A percentile compares a stretch with the other conserved stretches of the same genome.
These are phyloP conservation scores for Gari tellinella DNA, from an alignment of 2,888 invertebrate genomes.

Conservation along the genomic window DNA sequence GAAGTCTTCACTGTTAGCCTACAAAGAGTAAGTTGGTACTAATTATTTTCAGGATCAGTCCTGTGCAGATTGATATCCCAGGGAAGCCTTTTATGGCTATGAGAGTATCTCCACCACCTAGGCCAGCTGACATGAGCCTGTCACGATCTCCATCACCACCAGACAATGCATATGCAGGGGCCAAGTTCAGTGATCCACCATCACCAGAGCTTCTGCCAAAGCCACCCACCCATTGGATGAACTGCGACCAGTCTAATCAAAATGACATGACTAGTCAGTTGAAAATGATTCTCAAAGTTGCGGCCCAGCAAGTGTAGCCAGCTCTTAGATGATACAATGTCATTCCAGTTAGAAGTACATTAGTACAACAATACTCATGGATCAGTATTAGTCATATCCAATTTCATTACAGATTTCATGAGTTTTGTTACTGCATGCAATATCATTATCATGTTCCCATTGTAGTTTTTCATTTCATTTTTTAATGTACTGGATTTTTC, in stretches of 20 bases:
- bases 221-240: conserved; percentile 92
- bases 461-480: conserved; percentile 36
- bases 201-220: conserved; percentile 91
- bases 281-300: conserved; percentile 82
- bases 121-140: conserved; percentile 26
- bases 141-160: conserved; percentile 58
- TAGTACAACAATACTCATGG: conserved; percentile 61
- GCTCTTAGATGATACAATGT: conserved; percentile 11
- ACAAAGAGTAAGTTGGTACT: no score
- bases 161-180: conserved; percentile 87
- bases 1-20: no score
- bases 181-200: conserved; percentile 93
- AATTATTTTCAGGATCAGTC: conserved; percentile 18
- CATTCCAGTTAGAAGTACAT: conserved; percentile 63
- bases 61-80: conserved; percentile 2
- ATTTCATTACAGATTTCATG: conserved; percentile 61
- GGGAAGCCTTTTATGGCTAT: no score
- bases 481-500: conserved; percentile 5
- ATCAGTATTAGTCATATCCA: conserved; percentile 60
- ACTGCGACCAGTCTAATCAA: conserved; percentile 38
- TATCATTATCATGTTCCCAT: conserved; percentile 21
- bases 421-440: conserved; percentile 49
- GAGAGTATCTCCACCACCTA: conserved; percentile 44
- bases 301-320: conserved; percentile 56
- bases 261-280: conserved; percentile 80